Base-by-base conservation (phyloP, 2,113 vertebrate species). In the Tapirus terrestris region DNA sequence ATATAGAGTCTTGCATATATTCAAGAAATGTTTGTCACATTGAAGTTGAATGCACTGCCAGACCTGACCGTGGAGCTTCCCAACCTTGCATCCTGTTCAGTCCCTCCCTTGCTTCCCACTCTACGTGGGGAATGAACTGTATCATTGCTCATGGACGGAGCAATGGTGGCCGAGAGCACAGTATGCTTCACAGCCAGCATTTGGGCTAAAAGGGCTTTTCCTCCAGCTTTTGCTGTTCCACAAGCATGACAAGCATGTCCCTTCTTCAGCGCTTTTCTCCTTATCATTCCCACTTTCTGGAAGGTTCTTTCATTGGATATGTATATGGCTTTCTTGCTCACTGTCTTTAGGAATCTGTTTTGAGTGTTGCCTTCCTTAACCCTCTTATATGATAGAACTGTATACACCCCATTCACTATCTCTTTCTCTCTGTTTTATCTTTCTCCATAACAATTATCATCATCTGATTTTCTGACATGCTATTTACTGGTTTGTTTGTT, bases 301-400 rank as follows among this genome's bases (percentile, higher is more conserved):
- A 92, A 84, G 48, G 3, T 36, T 65, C 75, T 65, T 87, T 70
- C 45, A 43, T 73, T 68, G 51, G 33, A 43, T 33, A 36, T 48
- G 6, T 6, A 3, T 48, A 60, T 91, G 17, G 12, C 18, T 87
- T 87, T 86, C 29, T 75, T 58, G 17, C 31, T 89, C 12, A 65
- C 10, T 91, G 75, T 90, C 39, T 91, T 45, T 68, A 91, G 58
- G 27, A 77, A 45, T 56, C 43, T 79, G n/a, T 94, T 89, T 89
- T 8, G 43, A 70, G 81, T 17, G 11, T 89, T 45, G 70, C 29
- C 36, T 81, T 89, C 6, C 27, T 89, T 96, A 61, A 43, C 14
- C 10, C 18, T 92, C 43, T 43, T 43, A 31, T 6, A 13, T 58
- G 56, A 70, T 79, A 73, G 63, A 33, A 63, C 12, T 53, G 23